A percentile compares a stretch with the other conserved stretches of the same genome.
phyloP scores from a whole-genome alignment of 2,888 invertebrate genomes.

The Quadroppia sp. region DNA sequence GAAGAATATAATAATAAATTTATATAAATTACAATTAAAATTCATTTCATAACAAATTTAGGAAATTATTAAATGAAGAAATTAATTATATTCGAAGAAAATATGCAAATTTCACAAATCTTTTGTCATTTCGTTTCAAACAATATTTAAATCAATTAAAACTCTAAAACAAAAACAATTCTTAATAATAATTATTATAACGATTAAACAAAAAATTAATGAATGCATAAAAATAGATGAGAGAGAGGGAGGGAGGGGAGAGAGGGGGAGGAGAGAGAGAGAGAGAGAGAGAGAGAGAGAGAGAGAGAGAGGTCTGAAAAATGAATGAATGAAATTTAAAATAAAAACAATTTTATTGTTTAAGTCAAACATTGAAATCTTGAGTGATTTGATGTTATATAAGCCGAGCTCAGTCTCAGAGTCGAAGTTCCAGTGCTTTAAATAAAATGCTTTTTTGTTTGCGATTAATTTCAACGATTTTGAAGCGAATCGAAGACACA shows the following conservation, averaged over 20 bases:
- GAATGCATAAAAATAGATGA: too few species aligned
- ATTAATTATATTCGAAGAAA: neutral
- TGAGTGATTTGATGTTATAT: neutral
- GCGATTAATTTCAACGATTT: too few species aligned
- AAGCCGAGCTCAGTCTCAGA: neutral
- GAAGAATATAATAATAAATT: neutral
- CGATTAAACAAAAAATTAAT: neutral
- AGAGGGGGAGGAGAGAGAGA: too few species aligned
- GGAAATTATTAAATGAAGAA: too few species aligned
- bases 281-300: too few species aligned
- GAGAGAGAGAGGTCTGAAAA: neutral
- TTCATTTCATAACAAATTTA: neutral
- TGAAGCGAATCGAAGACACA: too few species aligned
- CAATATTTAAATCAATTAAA: neutral
- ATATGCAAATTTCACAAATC: neutral
- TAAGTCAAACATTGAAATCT: neutral
- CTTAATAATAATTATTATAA: neutral
- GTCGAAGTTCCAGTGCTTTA: neutral
- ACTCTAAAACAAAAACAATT: neutral
- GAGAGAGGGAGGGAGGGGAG: too few species aligned
- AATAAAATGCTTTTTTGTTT: too few species aligned
- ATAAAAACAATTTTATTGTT: neutral
- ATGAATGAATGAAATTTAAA: neutral
- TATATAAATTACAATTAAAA: constrained; percentile 12
- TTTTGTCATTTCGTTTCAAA: neutral